phyloP scores from a whole-genome alignment of 2,113 vertebrate genomes.

The Galeopterus variegatus region DNA sequence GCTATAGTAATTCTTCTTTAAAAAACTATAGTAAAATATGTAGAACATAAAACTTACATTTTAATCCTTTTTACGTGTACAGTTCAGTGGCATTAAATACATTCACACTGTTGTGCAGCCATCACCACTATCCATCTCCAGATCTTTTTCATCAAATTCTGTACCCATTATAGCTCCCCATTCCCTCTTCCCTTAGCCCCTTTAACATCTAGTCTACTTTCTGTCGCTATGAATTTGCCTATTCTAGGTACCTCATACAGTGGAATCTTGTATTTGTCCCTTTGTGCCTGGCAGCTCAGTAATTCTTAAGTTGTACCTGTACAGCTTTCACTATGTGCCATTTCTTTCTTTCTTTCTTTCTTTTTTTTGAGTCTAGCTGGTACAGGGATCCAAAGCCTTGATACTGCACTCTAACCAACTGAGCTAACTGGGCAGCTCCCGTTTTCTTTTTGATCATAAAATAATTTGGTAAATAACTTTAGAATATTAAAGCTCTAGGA shows the following conservation, averaged over 20 bases:
- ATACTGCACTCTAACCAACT: too few relatives aligned
- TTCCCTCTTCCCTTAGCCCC: too few relatives aligned
- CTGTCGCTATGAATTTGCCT: neutral
- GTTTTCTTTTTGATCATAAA: slow-evolving; percentile 69
- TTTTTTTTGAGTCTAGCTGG: too few relatives aligned
- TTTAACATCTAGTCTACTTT: neutral
- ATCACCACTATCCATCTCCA: neutral
- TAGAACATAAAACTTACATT: neutral
- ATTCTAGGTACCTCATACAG: neutral
- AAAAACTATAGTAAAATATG: slow-evolving; percentile 16
- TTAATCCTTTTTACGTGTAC: neutral
- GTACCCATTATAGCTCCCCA: neutral
- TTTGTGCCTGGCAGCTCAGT: neutral
- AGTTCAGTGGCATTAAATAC: neutral
- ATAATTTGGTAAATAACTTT: slow-evolving; percentile 61
- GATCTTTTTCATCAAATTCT: slow-evolving; percentile 12
- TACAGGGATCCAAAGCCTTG: too few relatives aligned
- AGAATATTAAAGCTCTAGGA: slow-evolving; percentile 67
- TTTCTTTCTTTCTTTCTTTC: neutral
- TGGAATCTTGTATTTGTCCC: neutral
- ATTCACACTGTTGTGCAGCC: neutral
- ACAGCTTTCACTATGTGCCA: neutral
- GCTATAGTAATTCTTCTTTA: neutral
- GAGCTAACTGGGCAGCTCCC: too few relatives aligned
- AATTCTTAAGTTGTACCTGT: slow-evolving; percentile 54